Evolutionary conservation across 2,888 invertebrate species (phyloP).

Genomic region (Willowsia nigromaculata): DNA sequence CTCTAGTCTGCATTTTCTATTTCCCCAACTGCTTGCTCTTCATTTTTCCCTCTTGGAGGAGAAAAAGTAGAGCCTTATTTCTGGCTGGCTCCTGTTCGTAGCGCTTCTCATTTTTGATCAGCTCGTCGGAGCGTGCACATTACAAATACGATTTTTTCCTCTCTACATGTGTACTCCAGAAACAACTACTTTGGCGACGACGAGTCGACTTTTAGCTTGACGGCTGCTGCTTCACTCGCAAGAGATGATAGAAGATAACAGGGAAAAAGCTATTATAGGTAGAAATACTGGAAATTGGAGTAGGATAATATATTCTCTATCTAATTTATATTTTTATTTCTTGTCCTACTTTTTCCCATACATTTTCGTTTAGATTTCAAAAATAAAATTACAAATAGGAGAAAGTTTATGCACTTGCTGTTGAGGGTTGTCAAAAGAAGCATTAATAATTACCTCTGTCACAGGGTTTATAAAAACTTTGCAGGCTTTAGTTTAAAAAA

Average conservation of each 20-base stretch:
- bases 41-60: constrained; percentile 38
- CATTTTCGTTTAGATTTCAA: no score
- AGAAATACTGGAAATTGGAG: no score
- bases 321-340: no score
- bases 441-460: no score
- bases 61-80: constrained; percentile 43
- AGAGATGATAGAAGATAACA: background rate
- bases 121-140: constrained; percentile 71
- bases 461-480: no score
- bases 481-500: no score
- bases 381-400: no score
- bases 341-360: no score
- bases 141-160: background rate
- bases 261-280: no score
- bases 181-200: background rate
- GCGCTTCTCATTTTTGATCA: constrained; percentile 71
- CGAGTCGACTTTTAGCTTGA: background rate
- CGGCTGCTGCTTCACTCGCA: background rate
- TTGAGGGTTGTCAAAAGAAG: no score
- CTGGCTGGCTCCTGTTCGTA: constrained; percentile 62
- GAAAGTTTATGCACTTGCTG: no score
- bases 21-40: background rate
- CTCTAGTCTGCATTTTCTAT: background rate
- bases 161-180: constrained; percentile 9
- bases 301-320: no score